Evolutionary conservation across 30 jellyfish, hydroid and myxozoan genomes (phyloP).

Genomic region (Aurelia aurita complex sp. Pacific): DNA sequence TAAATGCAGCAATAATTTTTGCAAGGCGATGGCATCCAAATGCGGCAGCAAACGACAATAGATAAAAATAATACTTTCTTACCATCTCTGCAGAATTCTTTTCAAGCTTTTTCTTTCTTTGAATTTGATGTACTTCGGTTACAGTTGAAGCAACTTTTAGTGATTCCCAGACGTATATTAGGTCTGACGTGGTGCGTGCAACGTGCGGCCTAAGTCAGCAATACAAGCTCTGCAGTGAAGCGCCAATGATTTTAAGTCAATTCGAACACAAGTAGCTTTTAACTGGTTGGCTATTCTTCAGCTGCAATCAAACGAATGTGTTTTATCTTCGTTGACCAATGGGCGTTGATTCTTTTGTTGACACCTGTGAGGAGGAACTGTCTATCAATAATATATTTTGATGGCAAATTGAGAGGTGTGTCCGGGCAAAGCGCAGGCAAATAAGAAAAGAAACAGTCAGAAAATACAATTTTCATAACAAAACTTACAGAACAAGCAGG

Average conservation of each 20-base stretch:
- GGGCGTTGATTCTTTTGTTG: slow-evolving; percentile 43
- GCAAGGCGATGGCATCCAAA: too few species aligned
- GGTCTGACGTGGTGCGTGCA: slow-evolving; percentile 65
- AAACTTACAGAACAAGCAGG: background rate
- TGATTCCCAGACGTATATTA: background rate
- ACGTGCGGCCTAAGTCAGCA: slow-evolving; percentile 82
- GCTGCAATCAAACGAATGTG: slow-evolving; percentile 17
- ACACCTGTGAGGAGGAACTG: slow-evolving; percentile 67
- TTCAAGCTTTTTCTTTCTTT: background rate
- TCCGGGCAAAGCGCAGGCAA: background rate
- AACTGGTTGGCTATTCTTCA: slow-evolving; percentile 62
- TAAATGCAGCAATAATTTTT: too few species aligned
- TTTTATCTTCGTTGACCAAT: slow-evolving; percentile 35
- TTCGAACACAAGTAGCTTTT: slow-evolving; percentile 52
- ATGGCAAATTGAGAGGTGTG: slow-evolving; percentile 30
- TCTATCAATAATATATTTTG: slow-evolving; percentile 40
- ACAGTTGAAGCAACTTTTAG: background rate
- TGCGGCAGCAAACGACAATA: too few species aligned
- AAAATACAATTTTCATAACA: background rate
- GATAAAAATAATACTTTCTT: too few species aligned
- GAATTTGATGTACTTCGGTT: background rate
- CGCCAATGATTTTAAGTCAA: slow-evolving; percentile 37
- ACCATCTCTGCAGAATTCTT: too few species aligned
- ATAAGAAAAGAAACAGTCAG: background rate
- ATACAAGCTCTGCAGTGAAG: slow-evolving; percentile 45